A percentile compares a stretch with the other conserved stretches of the same genome.
Evolutionary conservation across 2,888 invertebrate genomes (phyloP).

Genomic region (Drosophila mulleri): DNA sequence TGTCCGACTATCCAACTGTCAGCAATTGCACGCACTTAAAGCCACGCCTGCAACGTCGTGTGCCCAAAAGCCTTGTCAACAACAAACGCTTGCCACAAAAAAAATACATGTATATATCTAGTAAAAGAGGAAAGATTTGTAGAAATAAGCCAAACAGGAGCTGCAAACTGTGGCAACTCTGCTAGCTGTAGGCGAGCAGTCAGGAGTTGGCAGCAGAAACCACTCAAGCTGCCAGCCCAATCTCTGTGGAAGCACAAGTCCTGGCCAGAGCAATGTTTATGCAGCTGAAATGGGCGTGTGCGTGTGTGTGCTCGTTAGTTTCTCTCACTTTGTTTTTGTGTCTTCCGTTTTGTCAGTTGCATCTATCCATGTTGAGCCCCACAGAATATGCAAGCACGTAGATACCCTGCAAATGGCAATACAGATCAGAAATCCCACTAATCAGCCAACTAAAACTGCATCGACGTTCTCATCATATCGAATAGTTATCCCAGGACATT

Average conservation of each 20-base stretch:
- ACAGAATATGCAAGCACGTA: background rate
- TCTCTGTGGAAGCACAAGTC: conserved; percentile 18
- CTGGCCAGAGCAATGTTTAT: conserved; percentile 38
- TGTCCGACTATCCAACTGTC: background rate
- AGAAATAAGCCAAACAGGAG: conserved; percentile 17
- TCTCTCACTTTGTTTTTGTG: conserved; percentile 20
- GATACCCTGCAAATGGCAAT: background rate
- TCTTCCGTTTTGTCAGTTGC: conserved; percentile 14
- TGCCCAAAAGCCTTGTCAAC: conserved; percentile 26
- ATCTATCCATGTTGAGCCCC: conserved; percentile 4
- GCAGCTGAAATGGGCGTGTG: conserved; percentile 10
- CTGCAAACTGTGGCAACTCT: conserved; percentile 15
- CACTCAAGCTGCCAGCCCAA: conserved; percentile 34
- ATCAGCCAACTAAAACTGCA: background rate
- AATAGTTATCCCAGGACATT: background rate
- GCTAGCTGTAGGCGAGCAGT: conserved; percentile 8
- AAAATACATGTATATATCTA: background rate
- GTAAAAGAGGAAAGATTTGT: background rate
- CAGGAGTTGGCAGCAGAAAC: conserved; percentile 22
- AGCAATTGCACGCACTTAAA: conserved; percentile 17
- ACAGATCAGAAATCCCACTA: background rate
- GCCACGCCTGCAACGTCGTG: conserved; percentile 8
- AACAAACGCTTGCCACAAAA: conserved; percentile 11
- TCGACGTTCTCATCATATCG: background rate
- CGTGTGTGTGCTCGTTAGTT: conserved; percentile 28